Conservation (phyloP, 2,797 vertebrate genomes). For the Alectoris magna region DNA sequence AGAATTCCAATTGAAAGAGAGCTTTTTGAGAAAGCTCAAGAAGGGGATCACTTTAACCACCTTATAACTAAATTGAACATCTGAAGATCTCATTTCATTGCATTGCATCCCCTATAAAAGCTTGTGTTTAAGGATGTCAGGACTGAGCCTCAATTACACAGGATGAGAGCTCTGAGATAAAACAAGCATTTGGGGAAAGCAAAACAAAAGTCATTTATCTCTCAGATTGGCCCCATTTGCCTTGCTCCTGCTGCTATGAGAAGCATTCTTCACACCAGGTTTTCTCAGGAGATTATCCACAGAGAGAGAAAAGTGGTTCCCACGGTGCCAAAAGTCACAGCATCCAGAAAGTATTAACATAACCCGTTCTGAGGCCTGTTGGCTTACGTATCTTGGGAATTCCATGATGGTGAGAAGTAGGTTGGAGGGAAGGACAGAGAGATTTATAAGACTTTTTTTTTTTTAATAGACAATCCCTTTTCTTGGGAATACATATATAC, state of each 20-base stretch:
- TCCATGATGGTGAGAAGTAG: not conserved
- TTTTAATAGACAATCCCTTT: not conserved
- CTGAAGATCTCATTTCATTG: constrained; percentile 47
- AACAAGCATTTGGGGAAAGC: constrained; percentile 38
- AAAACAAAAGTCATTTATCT: constrained; percentile 45
- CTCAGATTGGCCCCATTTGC: constrained; percentile 33
- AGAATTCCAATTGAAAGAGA: constrained; percentile 30
- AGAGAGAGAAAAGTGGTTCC: constrained; percentile 35
- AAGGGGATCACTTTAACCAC: constrained; percentile 45
- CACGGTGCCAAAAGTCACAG: not conserved
- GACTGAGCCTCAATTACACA: not conserved
- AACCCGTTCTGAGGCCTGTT: not conserved
- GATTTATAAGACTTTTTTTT: not conserved
- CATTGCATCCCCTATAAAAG: not conserved
- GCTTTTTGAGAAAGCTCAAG: constrained; percentile 37
- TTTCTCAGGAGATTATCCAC: constrained; percentile 47
- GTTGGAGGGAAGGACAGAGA: not conserved
- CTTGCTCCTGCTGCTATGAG: constrained; percentile 7
- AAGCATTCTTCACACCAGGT: constrained; percentile 44
- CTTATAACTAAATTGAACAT: constrained; percentile 44
- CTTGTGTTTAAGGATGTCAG: constrained; percentile 42
- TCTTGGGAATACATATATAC: not conserved
- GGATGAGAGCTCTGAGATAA: constrained; percentile 6
- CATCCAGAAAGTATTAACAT: not conserved
- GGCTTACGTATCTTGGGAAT: not conserved